A percentile compares a stretch with the other conserved stretches of the same genome.
phyloP scores from a whole-genome alignment of 2,113 vertebrate genomes.

The Gracilinanus agilis region DNA sequence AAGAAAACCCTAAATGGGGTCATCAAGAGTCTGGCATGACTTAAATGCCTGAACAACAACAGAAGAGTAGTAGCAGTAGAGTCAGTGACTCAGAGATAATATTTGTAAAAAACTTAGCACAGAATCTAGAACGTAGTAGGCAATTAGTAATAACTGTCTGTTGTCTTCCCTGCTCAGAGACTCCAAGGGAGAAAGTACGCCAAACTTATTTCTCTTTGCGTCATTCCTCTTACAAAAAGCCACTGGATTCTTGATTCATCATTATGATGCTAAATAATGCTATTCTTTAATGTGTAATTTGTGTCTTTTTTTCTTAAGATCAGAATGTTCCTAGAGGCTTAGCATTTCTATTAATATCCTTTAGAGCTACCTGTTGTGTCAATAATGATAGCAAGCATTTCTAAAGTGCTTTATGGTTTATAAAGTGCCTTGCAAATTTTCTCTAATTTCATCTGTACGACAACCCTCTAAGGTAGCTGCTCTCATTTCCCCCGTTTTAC shows the following conservation, averaged over 20 bases:
- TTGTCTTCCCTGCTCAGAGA: neutral
- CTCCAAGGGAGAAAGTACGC: neutral
- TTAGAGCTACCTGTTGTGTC: neutral
- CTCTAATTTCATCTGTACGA: neutral
- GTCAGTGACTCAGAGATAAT: neutral
- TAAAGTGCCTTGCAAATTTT: neutral
- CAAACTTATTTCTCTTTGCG: neutral
- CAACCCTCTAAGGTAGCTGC: neutral
- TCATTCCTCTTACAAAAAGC: neutral
- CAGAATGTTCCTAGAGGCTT: slow-evolving; percentile 1
- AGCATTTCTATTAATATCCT: slow-evolving; percentile 4
- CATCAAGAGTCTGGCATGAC: neutral
- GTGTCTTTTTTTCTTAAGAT: neutral
- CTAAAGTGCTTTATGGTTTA: neutral
- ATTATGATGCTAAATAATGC: neutral
- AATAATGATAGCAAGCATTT: neutral
- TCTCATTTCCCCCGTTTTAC: neutral
- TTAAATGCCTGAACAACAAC: neutral
- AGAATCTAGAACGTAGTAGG: neutral
- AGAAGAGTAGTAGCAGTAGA: neutral
- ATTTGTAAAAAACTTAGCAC: neutral
- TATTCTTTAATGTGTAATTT: neutral
- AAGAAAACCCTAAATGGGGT: neutral
- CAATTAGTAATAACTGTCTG: neutral
- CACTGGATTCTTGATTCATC: neutral